A percentile compares a stretch with the other conserved stretches of the same genome.
Conservation (phyloP, 2,113 vertebrate species). For the Solenodon paradoxus region DNA sequence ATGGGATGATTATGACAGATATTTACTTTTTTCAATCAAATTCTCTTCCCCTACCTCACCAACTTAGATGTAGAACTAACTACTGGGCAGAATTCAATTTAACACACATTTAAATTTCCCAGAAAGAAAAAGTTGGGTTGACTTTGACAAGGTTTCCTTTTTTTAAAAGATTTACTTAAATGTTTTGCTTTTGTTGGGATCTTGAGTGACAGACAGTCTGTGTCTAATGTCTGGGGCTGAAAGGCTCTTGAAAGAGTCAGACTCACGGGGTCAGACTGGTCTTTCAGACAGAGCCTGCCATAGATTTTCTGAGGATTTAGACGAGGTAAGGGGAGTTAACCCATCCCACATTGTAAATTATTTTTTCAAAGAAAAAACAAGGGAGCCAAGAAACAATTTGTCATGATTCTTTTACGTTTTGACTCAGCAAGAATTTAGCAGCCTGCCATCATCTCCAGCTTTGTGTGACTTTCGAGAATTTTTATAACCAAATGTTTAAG, state of each 20-base stretch:
- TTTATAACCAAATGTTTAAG: constrained; percentile 17
- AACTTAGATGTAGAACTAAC: constrained; percentile 6
- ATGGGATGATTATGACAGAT: constrained; percentile 31
- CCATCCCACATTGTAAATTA: constrained; percentile 72
- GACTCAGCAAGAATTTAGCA: constrained; percentile 41
- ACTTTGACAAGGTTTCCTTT: constrained; percentile 49
- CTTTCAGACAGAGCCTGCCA: constrained; percentile 54
- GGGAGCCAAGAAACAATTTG: constrained; percentile 74
- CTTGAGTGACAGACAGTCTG: constrained; percentile 44
- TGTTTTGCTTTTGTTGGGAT: constrained; percentile 38
- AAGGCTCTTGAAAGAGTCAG: constrained; percentile 45
- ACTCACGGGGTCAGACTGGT: constrained; percentile 35
- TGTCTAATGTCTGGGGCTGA: constrained; percentile 35
- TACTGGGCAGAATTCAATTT: constrained; percentile 62
- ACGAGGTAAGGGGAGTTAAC: constrained; percentile 65
- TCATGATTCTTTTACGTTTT: constrained; percentile 65
- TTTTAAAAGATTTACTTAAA: constrained; percentile 38
- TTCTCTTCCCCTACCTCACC: neutral
- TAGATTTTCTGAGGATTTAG: constrained; percentile 61
- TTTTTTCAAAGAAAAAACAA: constrained; percentile 71
- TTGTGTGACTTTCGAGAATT: neutral
- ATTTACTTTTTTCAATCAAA: constrained; percentile 20
- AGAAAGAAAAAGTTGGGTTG: constrained; percentile 55
- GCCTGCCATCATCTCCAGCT: constrained; percentile 31
- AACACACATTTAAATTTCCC: constrained; percentile 67